Evolutionary conservation across 2,888 invertebrate genomes (phyloP), one percentile per base, ranked within the genome.

Genomic region (Netelia fuscicornis): DNA sequence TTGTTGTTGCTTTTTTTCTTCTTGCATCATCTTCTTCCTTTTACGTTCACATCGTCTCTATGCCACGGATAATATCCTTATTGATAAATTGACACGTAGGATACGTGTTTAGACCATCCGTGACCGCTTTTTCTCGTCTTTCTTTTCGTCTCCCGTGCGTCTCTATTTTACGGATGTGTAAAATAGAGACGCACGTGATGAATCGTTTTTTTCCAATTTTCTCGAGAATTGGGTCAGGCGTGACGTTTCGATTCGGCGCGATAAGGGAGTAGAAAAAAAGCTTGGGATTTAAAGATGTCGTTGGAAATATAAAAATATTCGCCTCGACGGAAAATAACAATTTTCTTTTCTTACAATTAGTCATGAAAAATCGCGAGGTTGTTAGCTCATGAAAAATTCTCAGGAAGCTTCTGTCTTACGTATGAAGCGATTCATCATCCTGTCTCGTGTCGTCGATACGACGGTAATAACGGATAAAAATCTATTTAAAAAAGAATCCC

Each of bases 71-170:
- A 83, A 85, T 85, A 85, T 85, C 83, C 76, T 83, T 83, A 85
- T 83, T 85, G 85, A 85, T 85, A 85, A 85, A 85, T 85, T 85
- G 85, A 85, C 85, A 85, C 83, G 85, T 85, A 85, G 60, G 23
- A 60, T 79, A 71, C 78, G 67, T 54, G 48, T 74, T 80, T 83
- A 80, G 85, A 37, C 80, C 76, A 77, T 78, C 62, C 83, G 83
- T 78, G 62, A 56, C 78, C 56, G 67, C 76, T 75, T 76, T 6
- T 68, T 54, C 76, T 83, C 83, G 54, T 80, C 72, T 20, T 64
- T 37, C 37, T 60, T 64, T 20, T 58, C 68, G 20, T 67, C 62
- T 67, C 20, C 54, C 37, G 37, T 85, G 67, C 37, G 37, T 85
- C 83, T 85, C 84, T 79, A 76, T 83, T 60, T 17, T 20, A 65